A percentile compares a stretch with the other conserved stretches of the same genome.
Evolutionary conservation across 1,140 invertebrate genomes (phyloP).

Genomic region (Apis florea): DNA sequence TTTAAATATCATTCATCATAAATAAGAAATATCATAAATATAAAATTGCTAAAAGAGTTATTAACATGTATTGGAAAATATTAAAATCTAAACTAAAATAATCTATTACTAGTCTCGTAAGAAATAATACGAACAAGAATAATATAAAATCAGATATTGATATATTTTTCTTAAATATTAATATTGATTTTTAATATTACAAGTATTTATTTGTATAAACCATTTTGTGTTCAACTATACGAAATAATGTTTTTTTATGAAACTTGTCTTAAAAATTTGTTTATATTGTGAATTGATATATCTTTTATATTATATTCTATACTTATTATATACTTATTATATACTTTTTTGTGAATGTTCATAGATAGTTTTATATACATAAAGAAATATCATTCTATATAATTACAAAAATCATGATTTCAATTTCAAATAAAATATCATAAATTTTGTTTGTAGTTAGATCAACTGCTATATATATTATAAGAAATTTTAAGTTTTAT

Average conservation of each 20-base stretch:
- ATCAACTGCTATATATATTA: background rate
- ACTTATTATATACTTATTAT: no score
- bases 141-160: background rate
- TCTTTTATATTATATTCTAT: constrained; percentile 2
- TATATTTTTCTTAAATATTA: constrained; percentile 5
- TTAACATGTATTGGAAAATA: background rate
- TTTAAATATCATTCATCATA: background rate
- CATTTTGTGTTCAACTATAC: constrained; percentile 10
- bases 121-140: background rate
- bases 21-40: background rate
- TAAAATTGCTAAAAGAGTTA: background rate
- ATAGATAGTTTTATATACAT: background rate
- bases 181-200: background rate
- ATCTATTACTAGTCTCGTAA: constrained; percentile 3
- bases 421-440: background rate
- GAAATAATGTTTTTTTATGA: background rate
- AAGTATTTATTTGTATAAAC: constrained; percentile 7
- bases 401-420: background rate
- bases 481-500: background rate
- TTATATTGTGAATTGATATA: background rate
- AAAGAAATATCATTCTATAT: constrained; percentile 19
- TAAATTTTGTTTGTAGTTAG: background rate
- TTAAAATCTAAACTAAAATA: no score
- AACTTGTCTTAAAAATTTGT: background rate
- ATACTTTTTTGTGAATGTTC: constrained; percentile 36